Conservation (phyloP, 2,888 invertebrate species). For the Caenorhabditis doughertyi region DNA sequence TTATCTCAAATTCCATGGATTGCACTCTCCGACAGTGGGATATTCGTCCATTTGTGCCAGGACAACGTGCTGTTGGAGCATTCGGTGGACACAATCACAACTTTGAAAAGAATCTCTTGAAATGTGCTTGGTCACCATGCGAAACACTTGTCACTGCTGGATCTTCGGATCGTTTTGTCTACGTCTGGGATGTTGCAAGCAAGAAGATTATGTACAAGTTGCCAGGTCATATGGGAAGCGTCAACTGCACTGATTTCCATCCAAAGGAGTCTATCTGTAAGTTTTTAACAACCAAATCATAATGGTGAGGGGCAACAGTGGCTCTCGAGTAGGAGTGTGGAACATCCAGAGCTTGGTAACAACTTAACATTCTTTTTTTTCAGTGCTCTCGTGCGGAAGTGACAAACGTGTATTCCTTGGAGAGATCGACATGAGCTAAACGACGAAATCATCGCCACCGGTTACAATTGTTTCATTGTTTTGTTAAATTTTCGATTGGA, state of each 20-base stretch:
- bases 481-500: constrained; percentile 10
- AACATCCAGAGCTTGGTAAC: too few relatives aligned
- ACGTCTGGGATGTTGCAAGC: constrained; percentile 97
- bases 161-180: constrained; percentile 93
- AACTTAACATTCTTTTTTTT: constrained; percentile 78
- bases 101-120: constrained; percentile 96
- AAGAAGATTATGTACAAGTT: constrained; percentile 94
- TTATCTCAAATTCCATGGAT: constrained; percentile 97
- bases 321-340: not conserved
- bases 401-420: constrained; percentile 97
- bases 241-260: constrained; percentile 97
- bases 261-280: constrained; percentile 91
- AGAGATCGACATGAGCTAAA: constrained; percentile 87
- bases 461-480: constrained; percentile 3
- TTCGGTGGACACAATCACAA: constrained; percentile 96
- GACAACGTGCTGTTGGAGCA: constrained; percentile 92
- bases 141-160: constrained; percentile 94
- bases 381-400: constrained; percentile 93
- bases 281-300: constrained; percentile 67
- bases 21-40: constrained; percentile 96
- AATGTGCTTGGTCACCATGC: constrained; percentile 95
- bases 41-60: constrained; percentile 94
- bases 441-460: not conserved
- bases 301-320: not conserved
- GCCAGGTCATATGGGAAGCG: constrained; percentile 97